Conservation (phyloP, 2,888 invertebrate species). For the Agriopis leucophaearia region DNA sequence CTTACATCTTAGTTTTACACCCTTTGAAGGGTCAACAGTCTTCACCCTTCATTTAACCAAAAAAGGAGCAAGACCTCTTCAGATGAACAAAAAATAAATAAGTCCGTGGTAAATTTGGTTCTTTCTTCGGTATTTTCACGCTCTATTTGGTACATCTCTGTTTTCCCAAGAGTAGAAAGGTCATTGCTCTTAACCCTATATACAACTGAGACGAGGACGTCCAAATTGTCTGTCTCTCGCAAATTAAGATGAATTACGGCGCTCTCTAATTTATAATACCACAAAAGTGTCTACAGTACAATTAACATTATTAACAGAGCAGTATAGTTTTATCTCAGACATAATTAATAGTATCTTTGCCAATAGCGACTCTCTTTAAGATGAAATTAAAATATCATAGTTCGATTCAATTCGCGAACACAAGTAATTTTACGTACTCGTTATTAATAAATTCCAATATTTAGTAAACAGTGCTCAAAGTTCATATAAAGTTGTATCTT, state of each 20-base stretch:
- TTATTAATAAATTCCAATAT: too few relatives aligned
- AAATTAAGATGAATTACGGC: conserved; percentile 28
- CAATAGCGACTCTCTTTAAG: too few relatives aligned
- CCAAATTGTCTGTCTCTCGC: conserved; percentile 19
- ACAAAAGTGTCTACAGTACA: background rate
- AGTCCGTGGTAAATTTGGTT: background rate
- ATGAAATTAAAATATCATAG: too few relatives aligned
- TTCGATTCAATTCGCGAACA: too few relatives aligned
- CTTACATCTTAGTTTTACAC: background rate
- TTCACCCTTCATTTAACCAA: background rate
- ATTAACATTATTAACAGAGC: background rate
- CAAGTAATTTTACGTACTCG: too few relatives aligned
- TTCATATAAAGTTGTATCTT: too few relatives aligned
- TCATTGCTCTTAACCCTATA: conserved; percentile 9
- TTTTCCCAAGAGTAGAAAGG: conserved; percentile 14
- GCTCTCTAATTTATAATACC: conserved; percentile 5
- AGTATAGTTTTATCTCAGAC: background rate
- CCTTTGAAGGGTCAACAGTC: background rate
- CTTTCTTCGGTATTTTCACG: background rate
- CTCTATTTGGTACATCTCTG: conserved; percentile 2
- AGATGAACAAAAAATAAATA: too few relatives aligned
- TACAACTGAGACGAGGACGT: background rate
- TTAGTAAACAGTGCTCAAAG: too few relatives aligned
- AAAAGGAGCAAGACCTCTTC: too few relatives aligned
- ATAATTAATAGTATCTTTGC: background rate